Evolutionary conservation across 2,113 vertebrate genomes (phyloP), one percentile per base, ranked within the genome.

Genomic region (Aphyosemion australe): DNA sequence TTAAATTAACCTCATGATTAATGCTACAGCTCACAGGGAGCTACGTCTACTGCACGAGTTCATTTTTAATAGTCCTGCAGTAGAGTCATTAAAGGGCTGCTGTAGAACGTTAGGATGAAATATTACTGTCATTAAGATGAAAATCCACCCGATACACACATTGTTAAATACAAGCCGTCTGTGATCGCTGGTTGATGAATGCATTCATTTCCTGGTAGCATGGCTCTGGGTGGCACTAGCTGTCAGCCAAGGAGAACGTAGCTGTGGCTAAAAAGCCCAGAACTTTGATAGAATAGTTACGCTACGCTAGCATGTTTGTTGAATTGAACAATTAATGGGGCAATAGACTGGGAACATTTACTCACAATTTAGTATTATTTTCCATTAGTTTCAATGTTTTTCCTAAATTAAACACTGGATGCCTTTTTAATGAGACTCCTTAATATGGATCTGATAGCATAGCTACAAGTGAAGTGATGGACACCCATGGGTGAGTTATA

Each of bases 181-280:
- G 53, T 58, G 41, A 72, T 57, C 50, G 76, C 79, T 78, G 69
- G 32, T 64, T 80, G 68, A 84, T 74, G 19, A 66, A 32, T 67
- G 49, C 48, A 59, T 79, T 65, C 68, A 72, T 84, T 84, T 79
- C 8, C 47, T 5, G 14, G 47, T 10, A 2, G 39, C 18, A 39
- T 47, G 15, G 46, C 37, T 70, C 19, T 12, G 9, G 18, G 42
- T 18, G 58, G 6, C 49, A 45, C 12, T 21, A 14, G 32, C 19
- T 39, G 52, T 59, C 31, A 8, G 16, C 12, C 18, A n/a, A 43
- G 31, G 49, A 31, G 26, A 57, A 18, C 5, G 52, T 43, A 56
- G 34, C 34, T 37, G 6, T 37, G 34, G 34, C 34, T 37, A 8
- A 37, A 37, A 37, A 10, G 34, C 34, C 9, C 26, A 26, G 26